Conservation (phyloP, 1,140 invertebrate genomes). For the Marisa cornuarietis region DNA sequence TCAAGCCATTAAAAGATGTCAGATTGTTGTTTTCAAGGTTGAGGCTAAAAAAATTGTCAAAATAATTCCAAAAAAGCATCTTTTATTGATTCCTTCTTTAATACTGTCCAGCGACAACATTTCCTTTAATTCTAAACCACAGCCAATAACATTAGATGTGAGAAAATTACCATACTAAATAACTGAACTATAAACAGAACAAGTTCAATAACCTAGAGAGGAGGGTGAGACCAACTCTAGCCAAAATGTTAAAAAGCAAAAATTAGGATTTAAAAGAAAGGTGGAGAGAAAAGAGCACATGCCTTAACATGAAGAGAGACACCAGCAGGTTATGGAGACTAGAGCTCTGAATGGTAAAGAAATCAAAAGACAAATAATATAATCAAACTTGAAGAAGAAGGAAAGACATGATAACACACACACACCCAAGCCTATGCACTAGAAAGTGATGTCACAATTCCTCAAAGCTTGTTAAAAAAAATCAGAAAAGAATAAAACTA, state of each 20-base stretch:
- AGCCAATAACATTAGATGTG: background rate
- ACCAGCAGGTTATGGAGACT: background rate
- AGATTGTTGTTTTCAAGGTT: slow-evolving; percentile 66
- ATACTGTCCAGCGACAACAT: background rate
- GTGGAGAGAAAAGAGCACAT: too few relatives aligned
- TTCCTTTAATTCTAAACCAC: too few relatives aligned
- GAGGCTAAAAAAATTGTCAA: slow-evolving; percentile 53
- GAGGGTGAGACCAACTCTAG: too few relatives aligned
- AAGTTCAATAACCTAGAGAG: too few relatives aligned
- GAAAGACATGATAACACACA: background rate
- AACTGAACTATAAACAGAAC: too few relatives aligned
- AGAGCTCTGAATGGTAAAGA: background rate
- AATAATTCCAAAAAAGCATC: background rate
- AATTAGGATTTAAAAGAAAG: background rate
- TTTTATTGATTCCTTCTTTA: background rate
- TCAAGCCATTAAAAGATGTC: slow-evolving; percentile 63
- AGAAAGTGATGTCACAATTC: too few relatives aligned
- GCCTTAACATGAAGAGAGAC: background rate
- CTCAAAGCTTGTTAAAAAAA: too few relatives aligned
- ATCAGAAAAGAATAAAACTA: too few relatives aligned
- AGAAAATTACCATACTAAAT: too few relatives aligned
- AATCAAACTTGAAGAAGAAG: background rate
- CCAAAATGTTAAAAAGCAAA: background rate
- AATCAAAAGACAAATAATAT: background rate
- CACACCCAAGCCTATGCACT: too few relatives aligned